A percentile compares a stretch with the other conserved stretches of the same genome.
phyloP scores from a whole-genome alignment of 2,888 invertebrate genomes.

The Ceriagrion tenellum region DNA sequence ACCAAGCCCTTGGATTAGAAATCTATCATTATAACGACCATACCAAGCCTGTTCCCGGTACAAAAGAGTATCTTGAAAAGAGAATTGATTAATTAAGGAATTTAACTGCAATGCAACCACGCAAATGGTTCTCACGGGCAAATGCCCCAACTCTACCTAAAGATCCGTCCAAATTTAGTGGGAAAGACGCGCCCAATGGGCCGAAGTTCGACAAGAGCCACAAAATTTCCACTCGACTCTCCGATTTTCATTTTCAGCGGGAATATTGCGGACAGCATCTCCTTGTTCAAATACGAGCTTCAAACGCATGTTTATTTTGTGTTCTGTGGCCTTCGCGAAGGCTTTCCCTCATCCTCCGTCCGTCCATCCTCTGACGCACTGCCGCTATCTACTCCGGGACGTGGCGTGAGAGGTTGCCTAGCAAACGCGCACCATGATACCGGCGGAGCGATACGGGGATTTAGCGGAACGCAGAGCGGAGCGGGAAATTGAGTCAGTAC shows the following conservation, averaged over 20 bases:
- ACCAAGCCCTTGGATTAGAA: too few relatives aligned
- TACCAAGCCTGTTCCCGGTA: too few relatives aligned
- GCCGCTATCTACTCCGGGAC: slow-evolving; percentile 21
- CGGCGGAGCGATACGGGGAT: not conserved
- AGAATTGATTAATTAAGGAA: too few relatives aligned
- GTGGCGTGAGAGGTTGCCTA: slow-evolving; percentile 20
- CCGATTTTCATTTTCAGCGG: not conserved
- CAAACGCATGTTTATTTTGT: not conserved
- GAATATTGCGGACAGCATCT: not conserved
- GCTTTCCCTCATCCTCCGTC: not conserved
- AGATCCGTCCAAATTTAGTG: too few relatives aligned
- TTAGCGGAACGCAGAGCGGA: not conserved
- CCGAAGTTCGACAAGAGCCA: too few relatives aligned
- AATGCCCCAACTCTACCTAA: too few relatives aligned
- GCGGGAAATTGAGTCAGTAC: not conserved
- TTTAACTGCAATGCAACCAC: too few relatives aligned
- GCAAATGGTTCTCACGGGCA: too few relatives aligned
- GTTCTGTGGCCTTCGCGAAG: not conserved
- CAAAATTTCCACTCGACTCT: too few relatives aligned
- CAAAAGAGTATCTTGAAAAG: too few relatives aligned
- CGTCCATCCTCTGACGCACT: slow-evolving; percentile 15
- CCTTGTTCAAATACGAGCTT: not conserved
- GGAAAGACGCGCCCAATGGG: too few relatives aligned
- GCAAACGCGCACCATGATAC: not conserved
- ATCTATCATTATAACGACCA: too few relatives aligned